Conservation (phyloP, 2,113 vertebrate species). For the Syngnathus scovelli region DNA sequence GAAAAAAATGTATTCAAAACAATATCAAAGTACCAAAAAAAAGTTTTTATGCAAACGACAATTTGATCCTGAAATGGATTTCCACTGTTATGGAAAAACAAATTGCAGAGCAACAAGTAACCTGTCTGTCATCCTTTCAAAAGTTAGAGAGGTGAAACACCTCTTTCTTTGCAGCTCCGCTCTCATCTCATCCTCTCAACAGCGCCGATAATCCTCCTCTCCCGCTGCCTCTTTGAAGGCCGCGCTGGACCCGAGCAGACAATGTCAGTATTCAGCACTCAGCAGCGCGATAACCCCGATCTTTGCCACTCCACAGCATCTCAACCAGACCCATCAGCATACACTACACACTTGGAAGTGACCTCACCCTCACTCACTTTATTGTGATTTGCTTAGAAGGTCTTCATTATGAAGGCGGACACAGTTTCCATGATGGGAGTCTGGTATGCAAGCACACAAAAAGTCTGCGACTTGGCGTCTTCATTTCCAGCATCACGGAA, state of each 20-base stretch:
- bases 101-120: neutral
- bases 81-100: neutral
- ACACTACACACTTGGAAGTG: constrained; percentile 13
- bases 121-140: constrained; percentile 4
- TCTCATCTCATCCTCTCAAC: constrained; percentile 53
- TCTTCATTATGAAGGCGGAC: neutral
- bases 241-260: constrained; percentile 24
- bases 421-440: neutral
- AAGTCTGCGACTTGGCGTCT: neutral
- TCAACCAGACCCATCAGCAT: constrained; percentile 39
- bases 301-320: constrained; percentile 46
- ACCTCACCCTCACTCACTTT: constrained; percentile 11
- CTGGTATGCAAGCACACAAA: neutral
- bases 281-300: constrained; percentile 53
- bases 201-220: constrained; percentile 54
- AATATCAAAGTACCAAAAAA: no score
- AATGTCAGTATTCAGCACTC: constrained; percentile 59
- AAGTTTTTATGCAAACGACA: neutral
- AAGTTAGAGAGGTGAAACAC: constrained; percentile 38
- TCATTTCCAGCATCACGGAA: neutral
- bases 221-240: constrained; percentile 38
- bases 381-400: neutral
- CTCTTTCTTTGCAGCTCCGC: constrained; percentile 44
- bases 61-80: neutral
- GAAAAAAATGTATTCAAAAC: no score